Evolutionary conservation across 2,888 invertebrate species (phyloP).

Genomic region (Zelleria hepariella): DNA sequence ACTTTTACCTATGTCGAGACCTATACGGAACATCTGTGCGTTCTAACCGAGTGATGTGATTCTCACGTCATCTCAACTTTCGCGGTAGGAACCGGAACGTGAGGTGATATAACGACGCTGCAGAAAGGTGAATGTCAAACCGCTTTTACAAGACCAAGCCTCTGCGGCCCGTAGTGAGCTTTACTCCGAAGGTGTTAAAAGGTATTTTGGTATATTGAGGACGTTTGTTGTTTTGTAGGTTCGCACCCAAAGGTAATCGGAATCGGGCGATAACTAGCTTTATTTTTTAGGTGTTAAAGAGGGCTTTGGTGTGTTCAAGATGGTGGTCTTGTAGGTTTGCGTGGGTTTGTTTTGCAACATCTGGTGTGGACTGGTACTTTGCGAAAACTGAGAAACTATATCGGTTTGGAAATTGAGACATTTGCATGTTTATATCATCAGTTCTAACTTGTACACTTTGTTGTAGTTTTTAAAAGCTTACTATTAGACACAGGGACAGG

Average conservation of each 20-base stretch:
- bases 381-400: background rate
- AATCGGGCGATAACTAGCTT: background rate
- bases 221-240: background rate
- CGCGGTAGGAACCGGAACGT: conserved; percentile 3
- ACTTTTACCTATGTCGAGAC: no score
- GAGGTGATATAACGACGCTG: conserved; percentile 2
- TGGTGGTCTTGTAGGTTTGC: background rate
- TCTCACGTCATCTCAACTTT: conserved; percentile 3
- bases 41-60: background rate
- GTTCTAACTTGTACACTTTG: background rate
- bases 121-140: conserved; percentile 58
- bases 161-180: background rate
- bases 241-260: background rate
- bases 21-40: background rate
- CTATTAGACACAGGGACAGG: no score
- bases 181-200: background rate
- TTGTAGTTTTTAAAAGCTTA: background rate
- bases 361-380: background rate
- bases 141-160: conserved; percentile 2
- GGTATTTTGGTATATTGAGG: background rate
- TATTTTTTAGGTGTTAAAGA: background rate
- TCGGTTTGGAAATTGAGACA: background rate
- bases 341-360: background rate
- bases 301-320: background rate
- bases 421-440: background rate